Evolutionary conservation across 2,113 vertebrate species (phyloP).

Genomic region (Corythornis cristatus): DNA sequence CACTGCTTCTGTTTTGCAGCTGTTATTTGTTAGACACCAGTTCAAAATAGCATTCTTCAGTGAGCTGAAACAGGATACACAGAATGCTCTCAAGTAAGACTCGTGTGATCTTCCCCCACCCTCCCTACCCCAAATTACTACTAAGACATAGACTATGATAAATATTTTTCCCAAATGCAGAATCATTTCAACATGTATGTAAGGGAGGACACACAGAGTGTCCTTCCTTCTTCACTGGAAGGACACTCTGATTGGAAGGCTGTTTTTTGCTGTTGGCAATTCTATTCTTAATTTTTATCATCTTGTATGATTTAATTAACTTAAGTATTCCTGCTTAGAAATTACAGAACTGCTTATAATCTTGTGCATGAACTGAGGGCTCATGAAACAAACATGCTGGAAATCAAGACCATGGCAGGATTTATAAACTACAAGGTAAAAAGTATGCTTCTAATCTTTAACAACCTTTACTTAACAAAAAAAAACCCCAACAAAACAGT

Average conservation of each 20-base stretch:
- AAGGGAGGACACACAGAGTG: not conserved
- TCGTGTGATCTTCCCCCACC: not conserved
- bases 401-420: slow-evolving; percentile 98
- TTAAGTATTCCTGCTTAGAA: slow-evolving; percentile 73
- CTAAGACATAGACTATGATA: not conserved
- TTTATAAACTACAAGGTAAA: slow-evolving; percentile 99
- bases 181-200: not conserved
- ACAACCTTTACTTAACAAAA: not conserved
- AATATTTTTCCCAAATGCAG: not conserved
- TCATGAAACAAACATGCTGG: slow-evolving; percentile 97
- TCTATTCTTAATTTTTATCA: not conserved
- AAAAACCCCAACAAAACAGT: not conserved
- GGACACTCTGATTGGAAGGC: not conserved
- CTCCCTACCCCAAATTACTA: not conserved
- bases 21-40: slow-evolving; percentile 98
- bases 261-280: not conserved
- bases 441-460: not conserved
- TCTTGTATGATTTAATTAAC: not conserved
- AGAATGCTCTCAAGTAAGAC: slow-evolving; percentile 97
- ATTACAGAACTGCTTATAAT: slow-evolving; percentile 94
- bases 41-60: slow-evolving; percentile 99
- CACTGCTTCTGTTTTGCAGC: slow-evolving; percentile 76
- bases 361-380: slow-evolving; percentile 94
- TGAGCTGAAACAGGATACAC: slow-evolving; percentile 96
- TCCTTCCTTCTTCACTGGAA: not conserved